Conservation (phyloP, 2,113 vertebrate species). For the Scytalopus superciliaris region DNA sequence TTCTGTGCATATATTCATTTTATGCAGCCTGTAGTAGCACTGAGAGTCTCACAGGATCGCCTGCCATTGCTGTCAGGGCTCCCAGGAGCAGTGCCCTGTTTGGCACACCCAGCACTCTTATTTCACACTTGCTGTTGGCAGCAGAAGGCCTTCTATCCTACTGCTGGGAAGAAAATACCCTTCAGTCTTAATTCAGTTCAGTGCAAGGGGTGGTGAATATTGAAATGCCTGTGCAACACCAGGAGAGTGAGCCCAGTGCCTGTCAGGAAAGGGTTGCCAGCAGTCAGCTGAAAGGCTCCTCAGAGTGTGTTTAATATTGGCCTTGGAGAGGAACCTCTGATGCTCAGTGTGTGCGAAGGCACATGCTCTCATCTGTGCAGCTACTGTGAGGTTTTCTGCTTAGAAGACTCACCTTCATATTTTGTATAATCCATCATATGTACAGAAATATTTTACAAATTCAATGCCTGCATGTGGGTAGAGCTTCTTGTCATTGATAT, state of each 20-base stretch:
- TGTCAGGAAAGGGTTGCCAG: not conserved
- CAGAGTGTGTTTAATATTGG: not conserved
- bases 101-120: not conserved
- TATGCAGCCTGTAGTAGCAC: not conserved
- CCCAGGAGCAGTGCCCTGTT: not conserved
- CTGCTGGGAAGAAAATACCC: not conserved
- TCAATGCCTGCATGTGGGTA: not conserved
- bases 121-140: not conserved
- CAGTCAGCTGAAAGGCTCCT: not conserved
- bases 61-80: not conserved
- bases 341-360: rapidly evolving
- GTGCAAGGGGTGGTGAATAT: not conserved
- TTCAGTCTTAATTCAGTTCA: not conserved
- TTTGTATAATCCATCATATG: not conserved
- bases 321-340: not conserved
- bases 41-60: not conserved
- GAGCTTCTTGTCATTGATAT: not conserved
- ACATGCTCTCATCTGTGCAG: not conserved
- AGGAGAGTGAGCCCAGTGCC: not conserved
- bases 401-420: not conserved
- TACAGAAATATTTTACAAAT: not conserved
- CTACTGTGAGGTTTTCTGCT: not conserved
- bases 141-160: not conserved
- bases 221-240: not conserved
- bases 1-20: not conserved